Evolutionary conservation across 2,113 vertebrate species (phyloP).

Genomic region (Cynoglossus semilaevis): DNA sequence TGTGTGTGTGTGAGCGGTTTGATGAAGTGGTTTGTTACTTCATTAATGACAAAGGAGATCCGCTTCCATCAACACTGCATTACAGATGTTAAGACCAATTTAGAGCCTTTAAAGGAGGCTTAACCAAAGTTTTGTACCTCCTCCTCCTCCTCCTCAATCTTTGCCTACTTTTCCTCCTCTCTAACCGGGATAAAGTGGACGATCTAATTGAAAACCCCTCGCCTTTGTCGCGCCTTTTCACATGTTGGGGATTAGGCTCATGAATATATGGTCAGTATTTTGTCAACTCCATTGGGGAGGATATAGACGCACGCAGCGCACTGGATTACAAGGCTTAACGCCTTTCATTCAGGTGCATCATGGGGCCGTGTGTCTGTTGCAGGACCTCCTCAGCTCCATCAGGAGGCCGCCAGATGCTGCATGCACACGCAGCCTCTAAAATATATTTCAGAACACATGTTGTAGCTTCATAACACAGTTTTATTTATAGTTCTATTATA

Average conservation of each 20-base stretch:
- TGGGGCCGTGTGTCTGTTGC: too few species aligned
- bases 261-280: slow-evolving; percentile 77
- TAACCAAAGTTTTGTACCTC: slow-evolving; percentile 74
- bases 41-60: slow-evolving; percentile 80
- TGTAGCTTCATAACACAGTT: slow-evolving; percentile 62
- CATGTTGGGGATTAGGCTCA: slow-evolving; percentile 73
- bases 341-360: slow-evolving; percentile 9
- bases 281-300: slow-evolving; percentile 69
- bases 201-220: slow-evolving; percentile 76
- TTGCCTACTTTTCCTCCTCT: too few species aligned
- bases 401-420: too few species aligned
- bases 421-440: neutral
- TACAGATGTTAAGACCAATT: slow-evolving; percentile 81
- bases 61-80: slow-evolving; percentile 72
- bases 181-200: slow-evolving; percentile 59
- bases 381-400: too few species aligned
- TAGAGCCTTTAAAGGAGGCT: slow-evolving; percentile 70
- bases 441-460: neutral
- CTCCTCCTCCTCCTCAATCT: slow-evolving; percentile 6
- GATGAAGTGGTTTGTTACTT: slow-evolving; percentile 85
- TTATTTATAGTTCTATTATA: slow-evolving; percentile 64
- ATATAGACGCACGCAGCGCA: slow-evolving; percentile 60
- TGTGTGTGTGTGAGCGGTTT: slow-evolving; percentile 69
- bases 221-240: slow-evolving; percentile 69
- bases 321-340: slow-evolving; percentile 46